A percentile compares a stretch with the other conserved stretches of the same genome.
These are phyloP conservation scores for Calephelis nemesis DNA, from an alignment of 1,140 invertebrate genomes.

Conservation along the genomic window DNA sequence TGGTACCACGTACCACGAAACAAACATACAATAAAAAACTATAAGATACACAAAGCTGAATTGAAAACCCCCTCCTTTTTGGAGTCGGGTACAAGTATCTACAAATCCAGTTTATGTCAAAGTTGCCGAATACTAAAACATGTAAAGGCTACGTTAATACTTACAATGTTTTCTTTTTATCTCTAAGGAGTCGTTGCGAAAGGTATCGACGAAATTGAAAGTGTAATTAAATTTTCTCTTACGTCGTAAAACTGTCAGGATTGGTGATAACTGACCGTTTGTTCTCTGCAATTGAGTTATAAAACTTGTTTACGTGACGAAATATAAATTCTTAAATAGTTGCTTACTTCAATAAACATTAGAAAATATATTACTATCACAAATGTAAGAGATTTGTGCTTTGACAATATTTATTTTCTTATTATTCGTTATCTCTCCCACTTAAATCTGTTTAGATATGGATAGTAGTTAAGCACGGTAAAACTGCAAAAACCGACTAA, in stretches of 20 bases:
- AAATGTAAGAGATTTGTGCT: not conserved
- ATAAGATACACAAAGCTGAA: not conserved
- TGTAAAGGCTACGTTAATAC: not conserved
- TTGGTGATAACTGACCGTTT: constrained; percentile 12
- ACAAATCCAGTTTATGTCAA: not conserved
- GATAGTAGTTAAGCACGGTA: too few species aligned
- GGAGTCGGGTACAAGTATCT: not conserved
- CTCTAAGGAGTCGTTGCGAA: constrained; percentile 1
- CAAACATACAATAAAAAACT: too few species aligned
- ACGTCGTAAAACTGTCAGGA: constrained; percentile 3
- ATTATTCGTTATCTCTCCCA: too few species aligned
- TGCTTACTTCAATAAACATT: not conserved
- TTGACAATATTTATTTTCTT: too few species aligned
- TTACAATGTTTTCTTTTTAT: constrained; percentile 1
- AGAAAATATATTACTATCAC: not conserved
- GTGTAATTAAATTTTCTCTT: constrained; percentile 1
- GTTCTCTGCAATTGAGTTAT: not conserved
- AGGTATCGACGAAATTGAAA: constrained; percentile 11
- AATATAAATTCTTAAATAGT: not conserved
- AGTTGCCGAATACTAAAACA: not conserved
- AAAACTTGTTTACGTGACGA: constrained; percentile 1
- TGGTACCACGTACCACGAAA: too few species aligned
- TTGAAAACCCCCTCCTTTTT: not conserved
- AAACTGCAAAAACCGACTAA: too few species aligned
- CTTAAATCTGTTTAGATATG: too few species aligned